These are phyloP conservation scores for Xenopus tropicalis DNA, from an alignment of 2,113 vertebrate species.

Conservation along the genomic window DNA sequence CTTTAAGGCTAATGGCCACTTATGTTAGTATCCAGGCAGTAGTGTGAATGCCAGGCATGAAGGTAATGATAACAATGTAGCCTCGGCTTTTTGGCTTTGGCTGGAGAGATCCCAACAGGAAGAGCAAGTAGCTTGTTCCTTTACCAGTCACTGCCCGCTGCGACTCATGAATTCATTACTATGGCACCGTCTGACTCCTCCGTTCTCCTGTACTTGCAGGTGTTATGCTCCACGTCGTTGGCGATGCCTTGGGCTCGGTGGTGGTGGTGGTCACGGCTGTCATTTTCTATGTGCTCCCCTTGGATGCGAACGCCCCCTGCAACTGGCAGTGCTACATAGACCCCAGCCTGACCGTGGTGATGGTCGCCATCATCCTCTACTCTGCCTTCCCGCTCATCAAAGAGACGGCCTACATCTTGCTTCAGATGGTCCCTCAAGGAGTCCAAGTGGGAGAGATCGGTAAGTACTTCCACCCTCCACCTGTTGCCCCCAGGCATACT, in stretches of 20 bases:
- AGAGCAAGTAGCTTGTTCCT: no score
- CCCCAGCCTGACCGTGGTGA: constrained; percentile 74
- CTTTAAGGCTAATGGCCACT: no score
- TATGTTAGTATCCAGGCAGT: no score
- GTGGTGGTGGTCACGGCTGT: constrained; percentile 67
- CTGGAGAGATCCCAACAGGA: no score
- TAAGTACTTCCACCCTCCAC: constrained; percentile 51
- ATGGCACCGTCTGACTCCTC: background rate
- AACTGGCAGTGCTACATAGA: constrained; percentile 87
- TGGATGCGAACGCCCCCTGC: constrained; percentile 51
- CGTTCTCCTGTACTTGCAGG: constrained; percentile 51
- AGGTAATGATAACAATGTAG: no score
- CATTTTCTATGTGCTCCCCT: constrained; percentile 69
- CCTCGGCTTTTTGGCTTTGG: no score
- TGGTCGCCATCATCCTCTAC: constrained; percentile 77
- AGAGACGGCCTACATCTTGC: constrained; percentile 73
- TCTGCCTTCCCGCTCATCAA: constrained; percentile 76
- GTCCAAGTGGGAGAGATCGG: constrained; percentile 66
- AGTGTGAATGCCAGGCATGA: no score
- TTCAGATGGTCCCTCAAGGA: constrained; percentile 77
- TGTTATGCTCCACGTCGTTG: constrained; percentile 75
- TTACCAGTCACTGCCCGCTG: no score
- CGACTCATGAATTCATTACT: background rate
- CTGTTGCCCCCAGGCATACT: no score
- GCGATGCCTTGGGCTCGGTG: constrained; percentile 74